Percentiles rank a stretch among this genome's conserved stretches.
Evolutionary conservation across 1,140 invertebrate genomes (phyloP).

Genomic region (Arion vulgaris): DNA sequence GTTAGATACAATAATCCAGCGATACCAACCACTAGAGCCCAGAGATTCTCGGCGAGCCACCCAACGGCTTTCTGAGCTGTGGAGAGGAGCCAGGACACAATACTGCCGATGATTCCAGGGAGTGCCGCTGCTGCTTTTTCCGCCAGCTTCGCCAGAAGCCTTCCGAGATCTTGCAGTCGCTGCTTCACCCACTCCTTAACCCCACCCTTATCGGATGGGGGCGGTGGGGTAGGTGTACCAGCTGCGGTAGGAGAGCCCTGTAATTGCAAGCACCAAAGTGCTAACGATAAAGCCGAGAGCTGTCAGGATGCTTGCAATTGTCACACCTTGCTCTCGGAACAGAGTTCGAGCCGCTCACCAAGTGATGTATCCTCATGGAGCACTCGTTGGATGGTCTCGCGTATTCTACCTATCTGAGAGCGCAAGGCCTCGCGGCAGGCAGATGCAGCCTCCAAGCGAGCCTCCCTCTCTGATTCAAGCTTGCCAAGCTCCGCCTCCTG

Average conservation of each 20-base stretch:
- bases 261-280: background rate
- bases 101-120: background rate
- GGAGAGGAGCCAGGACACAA: background rate
- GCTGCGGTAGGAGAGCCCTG: background rate
- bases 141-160: background rate
- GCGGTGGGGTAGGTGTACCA: background rate
- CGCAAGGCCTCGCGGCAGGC: background rate
- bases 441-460: background rate
- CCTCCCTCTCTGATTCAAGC: no score
- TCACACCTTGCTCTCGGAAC: background rate
- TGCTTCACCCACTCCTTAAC: background rate
- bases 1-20: background rate
- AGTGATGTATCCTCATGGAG: background rate
- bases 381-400: background rate
- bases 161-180: background rate
- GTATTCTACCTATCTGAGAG: background rate
- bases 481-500: background rate
- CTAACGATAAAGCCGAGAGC: background rate
- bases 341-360: background rate
- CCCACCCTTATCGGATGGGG: background rate
- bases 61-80: no score
- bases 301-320: background rate
- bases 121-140: background rate
- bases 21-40: background rate
- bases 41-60: background rate